Percentiles rank a stretch among this genome's conserved stretches.
phyloP scores from a whole-genome alignment of 2,888 invertebrate species.

The Plebejus melissa region DNA sequence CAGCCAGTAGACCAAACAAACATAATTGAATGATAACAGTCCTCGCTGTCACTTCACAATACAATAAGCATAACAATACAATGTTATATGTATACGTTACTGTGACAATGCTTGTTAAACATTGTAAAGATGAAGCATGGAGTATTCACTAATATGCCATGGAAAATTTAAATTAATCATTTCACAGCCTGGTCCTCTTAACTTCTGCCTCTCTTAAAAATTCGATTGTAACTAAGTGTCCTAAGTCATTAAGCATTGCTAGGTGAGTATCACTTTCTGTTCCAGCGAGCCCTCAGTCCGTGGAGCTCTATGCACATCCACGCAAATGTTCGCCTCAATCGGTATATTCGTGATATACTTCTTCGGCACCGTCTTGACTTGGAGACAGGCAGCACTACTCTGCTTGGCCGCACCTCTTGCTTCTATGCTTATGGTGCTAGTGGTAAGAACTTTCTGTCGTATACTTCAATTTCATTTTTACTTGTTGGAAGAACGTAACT shows the following conservation, averaged over 20 bases:
- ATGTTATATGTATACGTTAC: too few relatives aligned
- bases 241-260: too few relatives aligned
- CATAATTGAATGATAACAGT: constrained; percentile 11
- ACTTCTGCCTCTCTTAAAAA: too few relatives aligned
- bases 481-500: too few relatives aligned
- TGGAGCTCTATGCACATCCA: constrained; percentile 71
- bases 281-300: constrained; percentile 73
- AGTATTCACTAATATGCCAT: too few relatives aligned
- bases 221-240: too few relatives aligned
- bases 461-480: too few relatives aligned
- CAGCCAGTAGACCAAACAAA: background rate
- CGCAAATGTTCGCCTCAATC: constrained; percentile 63
- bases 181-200: too few relatives aligned
- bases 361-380: constrained; percentile 69
- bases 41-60: background rate
- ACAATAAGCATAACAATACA: background rate
- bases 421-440: constrained; percentile 67
- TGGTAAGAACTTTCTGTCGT: constrained; percentile 51
- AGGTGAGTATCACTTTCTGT: background rate
- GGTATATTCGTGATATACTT: constrained; percentile 73
- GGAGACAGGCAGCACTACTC: constrained; percentile 72
- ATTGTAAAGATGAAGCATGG: too few relatives aligned
- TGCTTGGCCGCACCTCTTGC: constrained; percentile 67
- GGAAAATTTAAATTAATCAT: too few relatives aligned
- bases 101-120: too few relatives aligned